Evolutionary conservation across 2,888 invertebrate genomes (phyloP), one percentile per base, ranked within the genome.

Genomic region (Nomada goodeniana): DNA sequence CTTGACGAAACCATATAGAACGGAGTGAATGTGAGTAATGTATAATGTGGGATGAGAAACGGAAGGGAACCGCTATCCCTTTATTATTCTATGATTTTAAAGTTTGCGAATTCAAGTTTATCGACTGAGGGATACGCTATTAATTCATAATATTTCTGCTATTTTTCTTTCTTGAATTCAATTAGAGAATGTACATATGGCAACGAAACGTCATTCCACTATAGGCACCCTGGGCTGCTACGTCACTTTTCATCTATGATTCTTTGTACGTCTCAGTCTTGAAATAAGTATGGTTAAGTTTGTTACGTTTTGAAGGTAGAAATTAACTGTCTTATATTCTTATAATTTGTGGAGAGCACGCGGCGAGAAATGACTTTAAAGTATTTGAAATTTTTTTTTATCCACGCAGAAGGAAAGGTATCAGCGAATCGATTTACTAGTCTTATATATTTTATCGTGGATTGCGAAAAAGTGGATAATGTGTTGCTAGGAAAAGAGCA

Each of bases 111-210:
- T 83, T 86, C 86, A 76, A 77, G 86, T 86, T 87, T 83, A 88
- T 69, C 85, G 89, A 91, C 90, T 89, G 91, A 91, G 83, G 85
- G 85, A 90, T 86, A 87, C 76, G 85, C 80, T 86, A 88, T 86
- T 84, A 87, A 77, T 87, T 83, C 77, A 80, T 84, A 86, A 86
- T 82, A 86, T 57, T 57, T 20, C 26, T 57, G 20, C 57, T 57
- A 13, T 57, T 57, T 57, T 57, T 57, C 57, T 69, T 91, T 88
- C 88, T 92, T 90, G 76, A 84, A 89, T 89, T 90, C 89, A 89
- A 90, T 60, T 87, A 86, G 80, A 88, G 60, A 80, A 84, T 88
- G 84, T 88, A 84, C 61, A 76, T 81, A 57, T 57, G 26, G n/a
- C 13, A 55, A 70, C 10, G 23, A 68, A 82, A 83, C 60, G 59